phyloP scores from a whole-genome alignment of 2,888 invertebrate genomes.

The Cataglyphis altisquamis region DNA sequence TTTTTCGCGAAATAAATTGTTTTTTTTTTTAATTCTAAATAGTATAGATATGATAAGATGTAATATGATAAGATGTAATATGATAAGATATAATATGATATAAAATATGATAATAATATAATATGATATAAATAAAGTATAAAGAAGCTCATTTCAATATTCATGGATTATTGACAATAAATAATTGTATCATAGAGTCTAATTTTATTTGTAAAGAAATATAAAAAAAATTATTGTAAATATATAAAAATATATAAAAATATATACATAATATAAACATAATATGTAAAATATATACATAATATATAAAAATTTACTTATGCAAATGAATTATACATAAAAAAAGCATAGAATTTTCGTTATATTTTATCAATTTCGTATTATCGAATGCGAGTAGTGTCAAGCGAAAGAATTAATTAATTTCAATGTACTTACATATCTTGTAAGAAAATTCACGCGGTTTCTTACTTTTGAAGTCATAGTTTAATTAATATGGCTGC shows the following conservation, averaged over 20 bases:
- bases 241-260: no score
- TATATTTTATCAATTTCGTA: neutral
- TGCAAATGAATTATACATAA: neutral
- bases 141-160: neutral
- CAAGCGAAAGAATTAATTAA: neutral
- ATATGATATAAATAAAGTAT: neutral
- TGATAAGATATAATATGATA: no score
- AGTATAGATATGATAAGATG: neutral
- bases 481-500: no score
- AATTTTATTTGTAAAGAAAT: neutral
- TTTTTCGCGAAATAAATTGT: neutral
- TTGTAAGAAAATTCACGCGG: neutral
- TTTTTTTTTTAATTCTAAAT: neutral
- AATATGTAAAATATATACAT: neutral
- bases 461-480: neutral
- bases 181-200: neutral
- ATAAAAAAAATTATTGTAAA: neutral
- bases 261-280: no score
- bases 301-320: neutral
- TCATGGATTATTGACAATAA: neutral
- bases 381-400: neutral
- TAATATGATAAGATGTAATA: neutral
- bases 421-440: neutral
- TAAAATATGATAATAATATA: no score
- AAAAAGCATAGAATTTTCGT: neutral